phyloP scores from a whole-genome alignment of 2,888 invertebrate genomes.

The Dryadula phaetusa region DNA sequence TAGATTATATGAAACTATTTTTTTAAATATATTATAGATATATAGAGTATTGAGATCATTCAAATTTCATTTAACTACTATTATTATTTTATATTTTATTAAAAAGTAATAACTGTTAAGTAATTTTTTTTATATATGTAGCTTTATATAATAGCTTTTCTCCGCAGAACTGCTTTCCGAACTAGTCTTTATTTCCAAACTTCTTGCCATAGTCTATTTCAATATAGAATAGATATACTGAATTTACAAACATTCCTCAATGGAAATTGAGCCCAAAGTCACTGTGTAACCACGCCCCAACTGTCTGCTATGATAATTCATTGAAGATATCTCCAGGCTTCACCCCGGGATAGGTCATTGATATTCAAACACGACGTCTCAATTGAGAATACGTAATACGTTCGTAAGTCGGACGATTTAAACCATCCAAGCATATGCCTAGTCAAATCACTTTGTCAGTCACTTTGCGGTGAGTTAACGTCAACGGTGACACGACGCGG shows the following conservation, averaged over 20 bases:
- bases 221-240: neutral
- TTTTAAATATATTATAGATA: too few species aligned
- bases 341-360: slow-evolving; percentile 38
- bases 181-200: neutral
- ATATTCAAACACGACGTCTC: slow-evolving; percentile 45
- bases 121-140: too few species aligned
- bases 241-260: neutral
- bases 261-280: neutral
- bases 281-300: neutral
- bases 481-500: slow-evolving; percentile 5
- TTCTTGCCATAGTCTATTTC: neutral
- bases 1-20: too few species aligned
- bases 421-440: slow-evolving; percentile 46
- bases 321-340: slow-evolving; percentile 22
- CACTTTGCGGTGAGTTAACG: slow-evolving; percentile 31
- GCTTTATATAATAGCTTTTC: too few species aligned
- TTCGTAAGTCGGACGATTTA: slow-evolving; percentile 46
- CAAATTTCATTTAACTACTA: too few species aligned
- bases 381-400: slow-evolving; percentile 47
- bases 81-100: too few species aligned
- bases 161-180: neutral
- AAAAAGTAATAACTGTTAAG: too few species aligned
- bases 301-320: slow-evolving; percentile 11
- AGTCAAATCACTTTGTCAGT: slow-evolving; percentile 37
- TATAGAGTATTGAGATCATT: too few species aligned